Conservation (phyloP, 2,797 vertebrate genomes). For the Alfaro cultratus region DNA sequence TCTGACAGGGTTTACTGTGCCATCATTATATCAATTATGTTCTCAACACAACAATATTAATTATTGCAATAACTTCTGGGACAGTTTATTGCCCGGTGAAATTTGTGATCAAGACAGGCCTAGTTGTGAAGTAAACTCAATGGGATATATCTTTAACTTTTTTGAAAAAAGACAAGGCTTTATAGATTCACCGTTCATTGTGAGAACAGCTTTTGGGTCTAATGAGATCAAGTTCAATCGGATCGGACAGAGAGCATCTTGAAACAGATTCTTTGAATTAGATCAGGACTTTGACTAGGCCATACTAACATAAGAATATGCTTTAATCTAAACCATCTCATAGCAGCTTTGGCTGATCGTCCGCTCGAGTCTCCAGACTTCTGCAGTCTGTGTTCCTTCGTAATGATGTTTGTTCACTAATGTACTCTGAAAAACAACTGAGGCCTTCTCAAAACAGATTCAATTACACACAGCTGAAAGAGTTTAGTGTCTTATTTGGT, state of each 20-base stretch:
- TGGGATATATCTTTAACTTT: not conserved
- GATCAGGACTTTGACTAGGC: not conserved
- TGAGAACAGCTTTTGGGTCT: not conserved
- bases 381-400: not conserved
- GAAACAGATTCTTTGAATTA: not conserved
- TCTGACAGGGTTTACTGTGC: too few relatives aligned
- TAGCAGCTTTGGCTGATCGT: not conserved
- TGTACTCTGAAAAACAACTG: too few relatives aligned
- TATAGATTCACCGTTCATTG: not conserved
- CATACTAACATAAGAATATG: not conserved
- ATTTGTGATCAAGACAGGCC: too few relatives aligned
- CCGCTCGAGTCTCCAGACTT: not conserved
- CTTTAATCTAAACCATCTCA: not conserved
- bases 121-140: not conserved
- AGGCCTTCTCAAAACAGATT: too few relatives aligned
- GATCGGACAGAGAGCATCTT: not conserved
- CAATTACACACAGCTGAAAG: too few relatives aligned
- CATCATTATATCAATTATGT: too few relatives aligned
- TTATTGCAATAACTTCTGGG: too few relatives aligned
- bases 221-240: not conserved
- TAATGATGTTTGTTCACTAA: too few relatives aligned
- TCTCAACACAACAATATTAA: too few relatives aligned
- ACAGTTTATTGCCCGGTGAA: too few relatives aligned
- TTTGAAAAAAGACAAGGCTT: not conserved
- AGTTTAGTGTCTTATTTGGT: too few relatives aligned